Evolutionary conservation across 2,797 vertebrate species (phyloP), one percentile per base, ranked within the genome.

Genomic region (Decapterus maruadsi): DNA sequence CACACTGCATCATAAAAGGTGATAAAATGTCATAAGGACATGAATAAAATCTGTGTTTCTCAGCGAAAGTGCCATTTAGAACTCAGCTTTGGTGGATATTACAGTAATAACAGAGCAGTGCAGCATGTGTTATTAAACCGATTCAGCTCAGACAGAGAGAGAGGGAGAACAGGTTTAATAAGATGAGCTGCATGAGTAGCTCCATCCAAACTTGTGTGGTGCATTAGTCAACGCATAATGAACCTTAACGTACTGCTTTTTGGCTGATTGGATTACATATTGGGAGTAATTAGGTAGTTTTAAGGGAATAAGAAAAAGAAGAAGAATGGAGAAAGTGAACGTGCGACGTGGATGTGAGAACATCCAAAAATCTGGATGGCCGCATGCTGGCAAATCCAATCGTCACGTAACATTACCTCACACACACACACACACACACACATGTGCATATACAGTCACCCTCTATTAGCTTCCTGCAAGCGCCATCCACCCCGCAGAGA

Each of bases 191-290:
- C 89, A 90, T 87, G 84, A 88, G 69, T 78, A 69, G 77, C 80
- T 90, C 64, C 83, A 79, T 89, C 83, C 87, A 77, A 89, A 92
- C 83, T 80, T 83, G 76, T 78, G 86, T 75, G 87, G 72, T 29
- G 73, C 79, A 91, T 90, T 90, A 86, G 73, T 87, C 84, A 86
- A 81, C 59, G 50, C 84, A 90, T 89, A 89, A 90, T 89, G 84
- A 85, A 87, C 75, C 89, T 77, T 83, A 73, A 66, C 83, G 51
- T 66, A 48, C 73, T 70, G 81, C 76, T 84, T 84, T 88, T 77
- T 81, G 80, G 77, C 76, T 29, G 56, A 90, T 86, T 86, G 82
- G 82, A 86, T 91, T 82, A 86, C 67, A 77, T 77, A 88, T 81
- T 72, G 77, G 75, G 68, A 84, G 68, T 83, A 85, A 92, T 90